Evolutionary conservation across 2,113 vertebrate species (phyloP), one percentile per base, ranked within the genome.

Genomic region (Eulemur rufifrons): DNA sequence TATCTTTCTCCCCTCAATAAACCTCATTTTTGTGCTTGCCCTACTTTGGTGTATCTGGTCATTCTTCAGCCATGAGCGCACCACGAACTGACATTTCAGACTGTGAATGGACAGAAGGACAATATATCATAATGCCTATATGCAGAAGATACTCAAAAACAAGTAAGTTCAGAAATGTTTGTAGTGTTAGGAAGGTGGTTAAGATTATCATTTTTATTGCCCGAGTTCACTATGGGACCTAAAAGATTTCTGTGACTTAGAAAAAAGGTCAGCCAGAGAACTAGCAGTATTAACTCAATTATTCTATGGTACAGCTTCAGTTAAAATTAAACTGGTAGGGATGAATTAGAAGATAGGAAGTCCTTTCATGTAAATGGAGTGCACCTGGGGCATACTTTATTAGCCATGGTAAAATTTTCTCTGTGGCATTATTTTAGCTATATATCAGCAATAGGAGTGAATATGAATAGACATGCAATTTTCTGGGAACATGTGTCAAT

Each of bases 401-500:
- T 89, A 61, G 13, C 42, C 4, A 29, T 42, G 2, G 25, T 82
- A 23, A 32, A 95, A 54, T 68, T 76, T 27, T 47, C 14, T 34
- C 21, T 42, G 77, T 59, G 21, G 0, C n/a, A 50, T 50, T 59
- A 89, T 42, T 94, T 78, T 47, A 37, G 56, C 0, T 63, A 76
- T 56, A 15, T 82, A 39, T 59, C 61, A 95, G 21, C 27, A 95
- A 25, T 77, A 64, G 89, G 68, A 96, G n/a, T 21, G 18, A 92
- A 15, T 14, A 73, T 86, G 1, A 94, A 66, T 90, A 20, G 50
- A 92, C 6, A 92, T 77, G 82, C 6, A 90, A 29, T 92, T 61
- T 63, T 34, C 64, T 87, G 81, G 4, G 27, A 77, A 71, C 23
- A 54, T 68, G 12, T 92, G 27, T 97, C 94, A 89, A n/a, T 95